phyloP scores from a whole-genome alignment of 2,888 invertebrate species.

The Ditylenchus weischeri region DNA sequence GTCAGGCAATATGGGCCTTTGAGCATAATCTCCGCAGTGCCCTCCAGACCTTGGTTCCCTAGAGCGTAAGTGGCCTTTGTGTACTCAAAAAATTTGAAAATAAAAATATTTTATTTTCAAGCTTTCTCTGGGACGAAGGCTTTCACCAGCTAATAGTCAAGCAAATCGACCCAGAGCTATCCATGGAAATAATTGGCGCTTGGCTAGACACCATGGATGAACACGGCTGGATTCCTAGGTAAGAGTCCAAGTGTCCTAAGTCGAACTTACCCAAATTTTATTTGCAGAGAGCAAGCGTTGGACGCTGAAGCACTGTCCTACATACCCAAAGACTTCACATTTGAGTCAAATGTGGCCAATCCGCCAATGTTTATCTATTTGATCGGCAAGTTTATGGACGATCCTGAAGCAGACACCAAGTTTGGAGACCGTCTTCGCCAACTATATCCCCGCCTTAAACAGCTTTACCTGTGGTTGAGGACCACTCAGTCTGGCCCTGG shows the following conservation, averaged over 20 bases:
- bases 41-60: slow-evolving; percentile 83
- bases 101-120: background rate
- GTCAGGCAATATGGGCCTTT: slow-evolving; percentile 82
- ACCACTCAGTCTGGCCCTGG: slow-evolving; percentile 73
- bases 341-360: slow-evolving; percentile 87
- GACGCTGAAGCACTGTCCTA: slow-evolving; percentile 53
- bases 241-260: background rate
- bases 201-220: slow-evolving; percentile 96
- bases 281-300: slow-evolving; percentile 73
- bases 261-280: background rate
- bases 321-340: slow-evolving; percentile 92
- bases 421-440: slow-evolving; percentile 63
- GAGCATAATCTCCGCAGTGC: slow-evolving; percentile 83
- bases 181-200: slow-evolving; percentile 67
- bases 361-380: slow-evolving; percentile 92
- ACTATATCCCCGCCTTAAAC: slow-evolving; percentile 67
- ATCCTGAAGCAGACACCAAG: slow-evolving; percentile 39
- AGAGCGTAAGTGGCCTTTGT: slow-evolving; percentile 61
- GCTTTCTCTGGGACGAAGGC: slow-evolving; percentile 99
- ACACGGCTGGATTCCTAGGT: slow-evolving; percentile 94
- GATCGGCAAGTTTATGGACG: slow-evolving; percentile 65
- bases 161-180: slow-evolving; percentile 62
- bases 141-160: slow-evolving; percentile 86
- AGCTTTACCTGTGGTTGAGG: slow-evolving; percentile 96
- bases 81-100: background rate